Base-by-base conservation (phyloP, 2,888 invertebrate species). In the Lepas anatifera region DNA sequence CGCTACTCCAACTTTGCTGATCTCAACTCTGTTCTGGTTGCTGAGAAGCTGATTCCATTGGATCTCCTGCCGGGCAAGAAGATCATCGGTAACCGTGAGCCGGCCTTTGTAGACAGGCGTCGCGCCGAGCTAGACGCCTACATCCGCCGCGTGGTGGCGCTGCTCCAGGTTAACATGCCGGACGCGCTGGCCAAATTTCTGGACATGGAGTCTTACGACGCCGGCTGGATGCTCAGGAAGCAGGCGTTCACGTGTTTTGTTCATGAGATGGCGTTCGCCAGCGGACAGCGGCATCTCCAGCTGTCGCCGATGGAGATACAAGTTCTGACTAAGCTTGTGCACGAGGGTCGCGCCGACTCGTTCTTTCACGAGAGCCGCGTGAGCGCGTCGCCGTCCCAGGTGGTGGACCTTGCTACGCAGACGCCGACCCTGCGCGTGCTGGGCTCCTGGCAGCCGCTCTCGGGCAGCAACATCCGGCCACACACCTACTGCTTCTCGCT, bases 61-160 rank as follows among this genome's bases (percentile, higher is more conserved):
- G 92, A 91, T 76, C 83, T 93, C 71, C 81, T 97, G 25, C 97
- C 97, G 18, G 94, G 94, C 0, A 97, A 98, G 80, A 95, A 95
- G 82, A 84, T 93, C 6, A 88, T 95, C 76, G 89, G 95, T 1
- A 95, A 95, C 78, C 91, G 90, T 80, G 90, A 90, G 73, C 90
- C 92, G 0, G 84, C 86, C 70, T 97, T 98, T 78, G 84, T 98
- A 2, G 90, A 92, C 77, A 89, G 88, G 76, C 85, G 96, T 69
- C 86, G 90, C 71, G 84, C 85, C 73, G 91, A 88, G 25, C 81
- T 97, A 52, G 89, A 92, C 79, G 84, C 85, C 68, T 97, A 97
- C 80, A 82, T 96, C 18, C 71, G 72, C 72, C 71, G 71, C 32
- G 71, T 74, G 68, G 69, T 74, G 4, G 67, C 69, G 39, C 71